Evolutionary conservation across 2,113 vertebrate genomes (phyloP), one percentile per base, ranked within the genome.

Genomic region (Mormyrus lacerda): DNA sequence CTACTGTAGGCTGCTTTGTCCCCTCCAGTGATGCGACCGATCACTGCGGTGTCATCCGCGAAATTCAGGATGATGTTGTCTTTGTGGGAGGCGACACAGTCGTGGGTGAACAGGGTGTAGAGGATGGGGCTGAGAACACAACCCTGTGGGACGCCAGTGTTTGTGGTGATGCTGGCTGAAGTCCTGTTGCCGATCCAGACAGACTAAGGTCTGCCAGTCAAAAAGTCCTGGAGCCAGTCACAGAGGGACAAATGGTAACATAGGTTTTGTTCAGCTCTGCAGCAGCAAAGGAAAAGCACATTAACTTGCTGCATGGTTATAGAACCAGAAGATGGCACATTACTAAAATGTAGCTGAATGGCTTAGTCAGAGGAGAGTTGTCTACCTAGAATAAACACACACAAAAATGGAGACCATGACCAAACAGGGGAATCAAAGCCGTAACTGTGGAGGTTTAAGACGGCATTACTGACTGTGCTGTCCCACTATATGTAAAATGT

Each of bases 311-410:
- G 76, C 90, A 8, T 35, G 39, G 27, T 73, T 42, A 39, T 89
- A 17, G 69, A 55, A 3, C 90, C 92, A 89, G 91, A 89, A 90
- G 92, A 87, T 90, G 91, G 91, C 39, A 61, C 51, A 35, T 61
- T 73, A 85, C 42, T 45, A 48, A 88, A 73, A 88, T 65, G 17
- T 21, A 4, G 13, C 13, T 4, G 4, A 39, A 73, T 73, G 69
- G n/a, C 24, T 65, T 65, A 13, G 69, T 65, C 21, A 8, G 58
- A 27, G 24, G 58, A 27, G 24, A 27, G 24, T 27, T 65, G 24
- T n/a, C 21, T 65, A 27, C 58, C 24, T 65, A 65, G 58, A 65
- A 24, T 65, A 65, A 65, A 27, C 58, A 65, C 24, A 27, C 7
- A 27, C 58, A 27, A n/a, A 65, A 9, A 27, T 9, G 8, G 58